phyloP scores from a whole-genome alignment of 2,888 invertebrate species.

The Machimus rusticus region DNA sequence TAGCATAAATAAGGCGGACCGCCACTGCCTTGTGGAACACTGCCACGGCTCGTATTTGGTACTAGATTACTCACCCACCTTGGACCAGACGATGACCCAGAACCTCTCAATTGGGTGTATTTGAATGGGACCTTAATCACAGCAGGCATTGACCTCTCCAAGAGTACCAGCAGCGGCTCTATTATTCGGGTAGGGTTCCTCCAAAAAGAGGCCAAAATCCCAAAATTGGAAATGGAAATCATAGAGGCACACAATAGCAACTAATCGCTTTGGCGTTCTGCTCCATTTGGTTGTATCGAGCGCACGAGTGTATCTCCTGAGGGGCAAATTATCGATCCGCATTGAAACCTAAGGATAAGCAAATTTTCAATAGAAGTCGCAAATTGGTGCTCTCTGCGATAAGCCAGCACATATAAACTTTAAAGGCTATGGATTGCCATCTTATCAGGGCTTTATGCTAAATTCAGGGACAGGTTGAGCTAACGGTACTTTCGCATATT shows the following conservation, averaged over 20 bases:
- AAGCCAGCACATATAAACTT: not conserved
- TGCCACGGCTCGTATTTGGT: not conserved
- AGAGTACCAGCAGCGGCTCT: not conserved
- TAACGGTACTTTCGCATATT: not conserved
- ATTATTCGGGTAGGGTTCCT: not conserved
- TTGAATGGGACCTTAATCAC: not conserved
- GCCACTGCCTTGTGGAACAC: not conserved
- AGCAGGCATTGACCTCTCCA: not conserved
- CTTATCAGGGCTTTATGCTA: not conserved
- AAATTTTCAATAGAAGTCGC: constrained; percentile 10
- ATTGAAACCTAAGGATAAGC: not conserved
- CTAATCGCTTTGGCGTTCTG: not conserved
- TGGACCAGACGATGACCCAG: not conserved
- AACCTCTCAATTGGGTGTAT: not conserved
- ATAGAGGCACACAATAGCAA: not conserved
- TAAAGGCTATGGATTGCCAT: not conserved
- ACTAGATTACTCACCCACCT: not conserved
- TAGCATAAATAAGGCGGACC: not conserved
- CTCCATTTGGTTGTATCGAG: not conserved
- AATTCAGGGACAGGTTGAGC: not conserved
- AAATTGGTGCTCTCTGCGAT: not conserved
- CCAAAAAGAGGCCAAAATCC: not conserved
- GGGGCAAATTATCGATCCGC: not conserved
- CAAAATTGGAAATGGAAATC: not conserved
- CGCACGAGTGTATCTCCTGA: not conserved